A percentile compares a stretch with the other conserved stretches of the same genome.
Conservation (phyloP, 2,797 vertebrate species). For the Pangasius krempfi region DNA sequence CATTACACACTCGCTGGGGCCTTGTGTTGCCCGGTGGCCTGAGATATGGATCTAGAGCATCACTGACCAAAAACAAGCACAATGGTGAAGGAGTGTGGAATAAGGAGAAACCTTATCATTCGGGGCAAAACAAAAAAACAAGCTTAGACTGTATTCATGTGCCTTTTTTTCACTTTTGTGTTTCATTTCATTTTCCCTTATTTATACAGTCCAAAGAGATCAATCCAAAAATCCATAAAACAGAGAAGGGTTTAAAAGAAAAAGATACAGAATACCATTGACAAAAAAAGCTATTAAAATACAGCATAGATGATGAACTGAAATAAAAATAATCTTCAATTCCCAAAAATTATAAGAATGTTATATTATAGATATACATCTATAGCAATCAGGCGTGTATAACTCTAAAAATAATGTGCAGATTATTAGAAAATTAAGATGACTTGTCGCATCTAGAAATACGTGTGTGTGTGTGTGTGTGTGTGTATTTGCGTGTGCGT, state of each 20-base stretch:
- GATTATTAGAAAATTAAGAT: background rate
- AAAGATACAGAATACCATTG: background rate
- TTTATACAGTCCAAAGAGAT: background rate
- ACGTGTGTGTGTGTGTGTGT: background rate
- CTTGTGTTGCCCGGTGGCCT: conserved; percentile 71
- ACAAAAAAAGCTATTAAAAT: background rate
- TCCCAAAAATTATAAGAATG: too few species aligned
- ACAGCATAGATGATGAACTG: background rate
- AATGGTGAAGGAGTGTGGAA: conserved; percentile 45
- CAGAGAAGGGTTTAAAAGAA: background rate
- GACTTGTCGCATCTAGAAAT: background rate
- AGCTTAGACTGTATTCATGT: background rate
- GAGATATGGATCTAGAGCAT: conserved; percentile 79
- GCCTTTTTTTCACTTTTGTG: background rate
- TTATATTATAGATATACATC: background rate
- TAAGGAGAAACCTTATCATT: conserved; percentile 18
- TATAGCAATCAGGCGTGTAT: background rate
- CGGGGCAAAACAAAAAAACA: conserved; percentile 34
- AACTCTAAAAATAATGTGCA: background rate
- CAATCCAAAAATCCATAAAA: background rate
- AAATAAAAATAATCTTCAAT: too few species aligned
- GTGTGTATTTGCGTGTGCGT: background rate
- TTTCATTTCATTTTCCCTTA: background rate
- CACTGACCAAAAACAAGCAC: conserved; percentile 56
- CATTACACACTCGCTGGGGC: conserved; percentile 71